Base-by-base conservation (phyloP, 2,113 vertebrate genomes). In the Seriola rivoliana region DNA sequence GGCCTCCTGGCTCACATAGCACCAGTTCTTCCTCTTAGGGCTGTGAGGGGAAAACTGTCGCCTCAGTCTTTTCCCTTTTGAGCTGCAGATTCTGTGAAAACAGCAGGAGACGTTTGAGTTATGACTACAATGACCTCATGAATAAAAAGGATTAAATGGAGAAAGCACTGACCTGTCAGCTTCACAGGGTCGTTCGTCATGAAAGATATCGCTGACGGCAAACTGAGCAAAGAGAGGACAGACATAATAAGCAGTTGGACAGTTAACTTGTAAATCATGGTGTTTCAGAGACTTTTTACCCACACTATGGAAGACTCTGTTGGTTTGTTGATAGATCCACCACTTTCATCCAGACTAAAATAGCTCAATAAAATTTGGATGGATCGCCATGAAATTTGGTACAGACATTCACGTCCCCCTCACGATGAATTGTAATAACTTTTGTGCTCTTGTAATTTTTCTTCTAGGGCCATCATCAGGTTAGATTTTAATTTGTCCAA, bases 1-100 rank as follows among this genome's bases (percentile, higher is more conserved):
- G 2, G 95, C 96, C 57, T 97, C 96, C 73, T 94, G 93, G 70
- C 90, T 89, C 59, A 96, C 88, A 84, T 96, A 97, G 83, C 90
- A 92, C 92, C 95, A 95, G 55, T 97, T 95, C 82, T 96, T 93
- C 50, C 57, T 92, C 81, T 76, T 94, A 23, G 93, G 19, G 91
- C 94, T 92, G 16, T 92, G 95, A 63, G 96, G 95, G 82, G 95
- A 95, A 92, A 95, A 95, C 29, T 93, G 95, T 5, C 93, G 95
- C 83, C 96, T 92, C 0, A 93, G 95, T 80, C 95, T 95, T 80
- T 94, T 95, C 86, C 94, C 78, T 11, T 72, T 84, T 5, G 73
- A 63, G 59, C 72, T 90, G 78, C 76, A 68, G 40, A 32, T 54
- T 60, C 85, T 72, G 80, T 54, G 46, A 69, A 87, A 79, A 88